Percentiles rank a stretch among this genome's conserved stretches.
Conservation (phyloP, 2,113 vertebrate species). For the Rhinopomastus cyanomelas region DNA sequence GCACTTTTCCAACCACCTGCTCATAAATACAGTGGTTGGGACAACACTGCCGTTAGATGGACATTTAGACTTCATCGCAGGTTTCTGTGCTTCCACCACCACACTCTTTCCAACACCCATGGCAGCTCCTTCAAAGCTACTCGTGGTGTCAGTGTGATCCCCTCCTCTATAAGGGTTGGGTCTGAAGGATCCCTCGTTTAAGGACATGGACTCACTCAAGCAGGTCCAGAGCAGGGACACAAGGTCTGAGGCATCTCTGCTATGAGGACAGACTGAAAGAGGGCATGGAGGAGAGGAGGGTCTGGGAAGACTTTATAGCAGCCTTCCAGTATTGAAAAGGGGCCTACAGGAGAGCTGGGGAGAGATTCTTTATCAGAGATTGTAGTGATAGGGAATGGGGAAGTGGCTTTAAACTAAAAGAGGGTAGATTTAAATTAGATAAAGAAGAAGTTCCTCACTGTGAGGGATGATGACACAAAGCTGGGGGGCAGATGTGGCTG, state of each 20-base stretch:
- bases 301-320: background rate
- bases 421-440: background rate
- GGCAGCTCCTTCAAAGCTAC: background rate
- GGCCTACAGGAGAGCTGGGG: background rate
- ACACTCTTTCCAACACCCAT: background rate
- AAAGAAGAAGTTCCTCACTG: background rate
- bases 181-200: background rate
- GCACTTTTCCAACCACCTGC: background rate
- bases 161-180: background rate
- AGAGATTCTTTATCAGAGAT: background rate
- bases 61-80: background rate
- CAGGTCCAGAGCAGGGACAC: background rate
- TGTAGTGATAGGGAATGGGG: background rate
- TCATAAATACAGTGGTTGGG: background rate
- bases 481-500: too few relatives aligned
- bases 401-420: background rate
- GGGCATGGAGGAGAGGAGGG: background rate
- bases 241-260: background rate
- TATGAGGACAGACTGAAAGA: background rate
- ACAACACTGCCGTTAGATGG: background rate
- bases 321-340: background rate
- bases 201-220: background rate
- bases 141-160: background rate
- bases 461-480: background rate
- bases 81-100: background rate